Evolutionary conservation across 1,140 invertebrate species (phyloP).

Genomic region (Musca domestica): DNA sequence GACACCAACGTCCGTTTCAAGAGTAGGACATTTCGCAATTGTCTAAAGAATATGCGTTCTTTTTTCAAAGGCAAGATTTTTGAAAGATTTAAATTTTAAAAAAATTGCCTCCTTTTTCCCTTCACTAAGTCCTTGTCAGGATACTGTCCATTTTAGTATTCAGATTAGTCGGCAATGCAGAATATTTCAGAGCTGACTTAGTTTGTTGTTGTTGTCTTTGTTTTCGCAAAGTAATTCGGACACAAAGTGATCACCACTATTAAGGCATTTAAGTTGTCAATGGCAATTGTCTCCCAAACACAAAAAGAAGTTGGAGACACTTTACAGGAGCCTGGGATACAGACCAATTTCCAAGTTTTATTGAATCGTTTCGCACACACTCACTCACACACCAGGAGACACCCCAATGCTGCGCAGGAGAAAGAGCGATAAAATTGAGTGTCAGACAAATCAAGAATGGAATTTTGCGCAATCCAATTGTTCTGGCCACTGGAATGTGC

Average conservation of each 20-base stretch:
- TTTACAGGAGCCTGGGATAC: not conserved
- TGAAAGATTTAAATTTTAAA: too few relatives aligned
- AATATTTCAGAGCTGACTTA: slow-evolving; percentile 11
- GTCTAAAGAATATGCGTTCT: too few relatives aligned
- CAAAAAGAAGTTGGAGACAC: not conserved
- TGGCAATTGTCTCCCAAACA: slow-evolving; percentile 20
- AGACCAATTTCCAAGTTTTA: slow-evolving; percentile 13
- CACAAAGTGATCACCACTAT: not conserved
- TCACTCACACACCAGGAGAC: too few relatives aligned
- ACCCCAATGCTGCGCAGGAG: not conserved
- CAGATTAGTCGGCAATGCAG: slow-evolving; percentile 9
- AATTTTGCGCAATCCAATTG: slow-evolving; percentile 29
- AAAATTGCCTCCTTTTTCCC: too few relatives aligned
- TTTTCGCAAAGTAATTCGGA: too few relatives aligned
- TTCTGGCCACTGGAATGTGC: slow-evolving; percentile 24
- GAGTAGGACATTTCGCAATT: too few relatives aligned
- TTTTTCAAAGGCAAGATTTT: too few relatives aligned
- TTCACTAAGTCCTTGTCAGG: too few relatives aligned
- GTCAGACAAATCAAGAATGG: slow-evolving; percentile 28
- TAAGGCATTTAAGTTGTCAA: slow-evolving; percentile 27
- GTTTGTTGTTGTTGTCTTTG: too few relatives aligned
- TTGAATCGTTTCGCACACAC: slow-evolving; percentile 11
- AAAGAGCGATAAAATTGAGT: slow-evolving; percentile 18
- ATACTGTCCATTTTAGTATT: not conserved
- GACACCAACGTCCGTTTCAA: too few relatives aligned